These are phyloP conservation scores for Boloria selene DNA, from an alignment of 2,888 invertebrate species.

Conservation along the genomic window DNA sequence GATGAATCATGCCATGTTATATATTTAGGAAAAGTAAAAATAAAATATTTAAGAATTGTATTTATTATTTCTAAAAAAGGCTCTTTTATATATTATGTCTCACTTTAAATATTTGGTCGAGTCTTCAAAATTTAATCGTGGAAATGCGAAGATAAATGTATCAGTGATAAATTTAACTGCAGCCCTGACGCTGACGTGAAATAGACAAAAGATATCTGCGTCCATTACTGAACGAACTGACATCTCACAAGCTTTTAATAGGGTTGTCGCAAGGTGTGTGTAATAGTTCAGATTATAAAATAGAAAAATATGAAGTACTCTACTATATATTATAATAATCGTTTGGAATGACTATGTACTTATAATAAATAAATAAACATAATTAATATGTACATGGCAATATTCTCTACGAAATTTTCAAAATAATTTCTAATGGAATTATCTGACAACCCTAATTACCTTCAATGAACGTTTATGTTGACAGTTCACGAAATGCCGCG, in stretches of 20 bases:
- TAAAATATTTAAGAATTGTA: too few relatives aligned
- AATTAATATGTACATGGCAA: background rate
- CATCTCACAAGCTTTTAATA: slow-evolving; percentile 35
- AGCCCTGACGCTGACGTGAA: slow-evolving; percentile 29
- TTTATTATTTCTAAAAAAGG: too few relatives aligned
- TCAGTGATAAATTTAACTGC: slow-evolving; percentile 32
- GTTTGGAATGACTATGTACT: too few relatives aligned
- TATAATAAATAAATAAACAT: background rate
- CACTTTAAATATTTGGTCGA: too few relatives aligned
- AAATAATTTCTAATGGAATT: too few relatives aligned
- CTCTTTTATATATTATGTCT: too few relatives aligned
- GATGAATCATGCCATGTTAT: too few relatives aligned
- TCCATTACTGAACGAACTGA: slow-evolving; percentile 42
- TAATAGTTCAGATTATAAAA: too few relatives aligned
- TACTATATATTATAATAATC: background rate
- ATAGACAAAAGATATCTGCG: slow-evolving; percentile 43
- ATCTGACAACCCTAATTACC: slow-evolving; percentile 43
- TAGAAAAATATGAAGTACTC: background rate
- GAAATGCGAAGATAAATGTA: background rate
- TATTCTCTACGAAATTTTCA: too few relatives aligned
- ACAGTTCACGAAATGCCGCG: slow-evolving; percentile 50
- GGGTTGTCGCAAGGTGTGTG: too few relatives aligned
- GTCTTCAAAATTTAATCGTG: too few relatives aligned
- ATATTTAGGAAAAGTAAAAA: too few relatives aligned
- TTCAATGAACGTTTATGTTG: slow-evolving; percentile 56